These are phyloP conservation scores for Calliphora vomitoria DNA, from an alignment of 2,888 invertebrate species.

Conservation along the genomic window DNA sequence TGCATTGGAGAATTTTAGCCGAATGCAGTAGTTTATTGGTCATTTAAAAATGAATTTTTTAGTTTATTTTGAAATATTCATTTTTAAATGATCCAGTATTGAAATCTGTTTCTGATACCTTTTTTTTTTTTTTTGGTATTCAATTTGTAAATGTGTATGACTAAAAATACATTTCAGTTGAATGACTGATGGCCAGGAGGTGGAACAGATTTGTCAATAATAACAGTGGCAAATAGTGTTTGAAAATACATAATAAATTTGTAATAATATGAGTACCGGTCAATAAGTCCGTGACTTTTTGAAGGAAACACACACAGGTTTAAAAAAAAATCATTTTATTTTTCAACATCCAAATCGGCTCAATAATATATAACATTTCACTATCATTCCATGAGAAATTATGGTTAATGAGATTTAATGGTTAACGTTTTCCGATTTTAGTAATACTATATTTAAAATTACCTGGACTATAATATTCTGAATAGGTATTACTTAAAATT, in stretches of 20 bases:
- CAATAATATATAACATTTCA: no score
- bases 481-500: no score
- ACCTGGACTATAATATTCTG: no score
- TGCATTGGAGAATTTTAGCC: not conserved
- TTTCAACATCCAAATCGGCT: no score
- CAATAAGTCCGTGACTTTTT: no score
- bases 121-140: not conserved
- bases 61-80: slow-evolving; percentile 46
- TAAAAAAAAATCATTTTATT: no score
- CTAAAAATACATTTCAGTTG: not conserved
- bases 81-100: slow-evolving; percentile 37
- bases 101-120: slow-evolving; percentile 1
- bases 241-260: not conserved
- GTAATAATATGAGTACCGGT: no score
- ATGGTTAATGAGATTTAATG: no score
- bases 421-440: no score
- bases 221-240: not conserved
- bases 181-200: not conserved
- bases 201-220: not conserved
- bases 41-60: slow-evolving; percentile 63
- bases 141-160: not conserved
- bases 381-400: no score
- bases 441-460: no score
- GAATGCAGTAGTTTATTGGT: slow-evolving; percentile 65
- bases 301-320: no score